These are phyloP conservation scores for Pedicia rivosa DNA, from an alignment of 2,888 invertebrate genomes.

Conservation along the genomic window DNA sequence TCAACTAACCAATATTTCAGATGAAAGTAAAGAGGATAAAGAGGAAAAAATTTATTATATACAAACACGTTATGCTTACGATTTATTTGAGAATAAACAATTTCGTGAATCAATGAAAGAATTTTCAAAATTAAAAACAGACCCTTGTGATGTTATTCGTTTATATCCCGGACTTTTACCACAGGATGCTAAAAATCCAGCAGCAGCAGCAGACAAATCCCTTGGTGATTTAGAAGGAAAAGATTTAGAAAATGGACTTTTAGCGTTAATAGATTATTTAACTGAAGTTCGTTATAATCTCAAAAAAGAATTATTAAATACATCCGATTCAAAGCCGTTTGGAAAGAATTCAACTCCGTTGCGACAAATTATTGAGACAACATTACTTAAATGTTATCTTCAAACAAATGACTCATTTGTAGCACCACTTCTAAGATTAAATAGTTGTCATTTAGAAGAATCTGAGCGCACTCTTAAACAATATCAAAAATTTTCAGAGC, in stretches of 20 bases:
- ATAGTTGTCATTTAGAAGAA: conserved; percentile 87
- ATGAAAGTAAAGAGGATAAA: conserved; percentile 66
- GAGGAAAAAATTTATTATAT: conserved; percentile 70
- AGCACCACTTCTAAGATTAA: conserved; percentile 74
- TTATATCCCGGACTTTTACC: conserved; percentile 73
- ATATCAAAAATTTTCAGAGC: conserved; percentile 77
- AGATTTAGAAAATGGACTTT: conserved; percentile 73
- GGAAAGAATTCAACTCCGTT: conserved; percentile 35
- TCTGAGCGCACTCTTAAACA: conserved; percentile 77
- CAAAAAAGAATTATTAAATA: conserved; percentile 28
- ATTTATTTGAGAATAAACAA: conserved; percentile 76
- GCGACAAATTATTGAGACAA: conserved; percentile 91
- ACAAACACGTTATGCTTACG: conserved; percentile 77
- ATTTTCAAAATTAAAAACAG: conserved; percentile 77
- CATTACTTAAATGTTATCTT: conserved; percentile 89
- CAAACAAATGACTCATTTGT: conserved; percentile 94
- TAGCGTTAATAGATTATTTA: conserved; percentile 80
- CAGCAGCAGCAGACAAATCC: conserved; percentile 17
- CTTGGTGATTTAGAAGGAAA: conserved; percentile 47
- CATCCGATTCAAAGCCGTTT: conserved; percentile 22
- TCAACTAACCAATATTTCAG: conserved; percentile 68
- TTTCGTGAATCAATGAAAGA: conserved; percentile 85
- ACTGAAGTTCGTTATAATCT: conserved; percentile 52
- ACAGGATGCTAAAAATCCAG: conserved; percentile 22
- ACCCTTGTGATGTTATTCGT: conserved; percentile 89